A percentile compares a stretch with the other conserved stretches of the same genome.
These are phyloP conservation scores for Myrmophylax atrothorax DNA, from an alignment of 2,113 vertebrate genomes.

Conservation along the genomic window DNA sequence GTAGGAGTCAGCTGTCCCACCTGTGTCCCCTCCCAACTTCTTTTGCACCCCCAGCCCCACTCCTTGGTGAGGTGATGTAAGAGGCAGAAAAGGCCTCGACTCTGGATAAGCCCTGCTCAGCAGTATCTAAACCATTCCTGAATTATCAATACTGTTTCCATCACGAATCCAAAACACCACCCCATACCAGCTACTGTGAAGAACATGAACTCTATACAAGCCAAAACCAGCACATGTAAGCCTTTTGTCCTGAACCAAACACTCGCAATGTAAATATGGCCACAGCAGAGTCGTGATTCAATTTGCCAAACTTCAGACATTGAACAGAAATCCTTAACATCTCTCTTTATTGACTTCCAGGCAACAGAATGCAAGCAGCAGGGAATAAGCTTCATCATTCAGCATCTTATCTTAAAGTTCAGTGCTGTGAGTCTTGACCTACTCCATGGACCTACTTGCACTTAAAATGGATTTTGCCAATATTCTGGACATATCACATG, in stretches of 20 bases:
- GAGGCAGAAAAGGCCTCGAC: neutral
- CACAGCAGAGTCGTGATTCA: neutral
- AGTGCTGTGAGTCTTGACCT: neutral
- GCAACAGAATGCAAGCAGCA: neutral
- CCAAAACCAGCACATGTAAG: neutral
- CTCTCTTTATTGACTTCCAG: neutral
- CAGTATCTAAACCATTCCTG: neutral
- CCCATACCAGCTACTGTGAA: neutral
- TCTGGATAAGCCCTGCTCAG: neutral
- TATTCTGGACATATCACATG: neutral
- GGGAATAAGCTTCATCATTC: neutral
- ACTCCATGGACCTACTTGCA: neutral
- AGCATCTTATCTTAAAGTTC: neutral
- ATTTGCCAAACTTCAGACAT: neutral
- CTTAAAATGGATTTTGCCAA: neutral
- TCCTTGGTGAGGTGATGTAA: neutral
- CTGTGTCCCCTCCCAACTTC: neutral
- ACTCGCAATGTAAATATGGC: neutral
- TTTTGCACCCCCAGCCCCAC: neutral
- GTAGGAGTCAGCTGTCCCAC: neutral
- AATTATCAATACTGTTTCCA: neutral
- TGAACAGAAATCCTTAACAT: neutral
- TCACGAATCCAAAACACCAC: neutral
- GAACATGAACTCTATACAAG: neutral
- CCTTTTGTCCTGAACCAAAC: neutral